These are phyloP conservation scores for Onychomys arenicola DNA, from an alignment of 2,797 vertebrate genomes.

Conservation along the genomic window DNA sequence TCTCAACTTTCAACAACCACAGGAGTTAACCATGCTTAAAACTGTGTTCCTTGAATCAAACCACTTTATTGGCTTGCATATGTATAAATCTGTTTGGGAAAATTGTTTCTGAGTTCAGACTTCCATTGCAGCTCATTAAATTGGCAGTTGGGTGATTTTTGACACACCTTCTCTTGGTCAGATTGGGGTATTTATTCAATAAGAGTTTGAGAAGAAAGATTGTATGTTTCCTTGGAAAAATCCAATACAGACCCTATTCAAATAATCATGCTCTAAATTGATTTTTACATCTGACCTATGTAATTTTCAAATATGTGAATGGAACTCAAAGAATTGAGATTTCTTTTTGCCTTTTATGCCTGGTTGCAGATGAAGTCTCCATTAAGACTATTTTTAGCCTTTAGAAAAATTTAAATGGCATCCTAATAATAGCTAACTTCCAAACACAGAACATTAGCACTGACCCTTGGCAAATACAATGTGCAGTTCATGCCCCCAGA, in stretches of 20 bases:
- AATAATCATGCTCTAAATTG: constrained; percentile 61
- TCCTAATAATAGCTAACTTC: constrained; percentile 63
- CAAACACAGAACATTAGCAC: constrained; percentile 50
- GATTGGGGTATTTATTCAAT: constrained; percentile 52
- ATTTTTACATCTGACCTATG: constrained; percentile 60
- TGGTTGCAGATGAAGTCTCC: constrained; percentile 62
- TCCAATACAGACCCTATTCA: constrained; percentile 40
- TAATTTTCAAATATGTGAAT: constrained; percentile 75
- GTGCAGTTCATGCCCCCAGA: constrained; percentile 22
- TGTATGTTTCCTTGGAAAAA: constrained; percentile 59
- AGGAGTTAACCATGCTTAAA: not conserved
- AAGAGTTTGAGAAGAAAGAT: constrained; percentile 60
- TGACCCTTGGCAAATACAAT: constrained; percentile 46
- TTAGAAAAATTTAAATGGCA: constrained; percentile 71
- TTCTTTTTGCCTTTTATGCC: constrained; percentile 48
- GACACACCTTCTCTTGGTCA: constrained; percentile 14
- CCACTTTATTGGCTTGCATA: not conserved
- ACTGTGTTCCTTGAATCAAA: constrained; percentile 11
- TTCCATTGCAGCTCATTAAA: constrained; percentile 50
- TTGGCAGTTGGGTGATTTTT: constrained; percentile 26
- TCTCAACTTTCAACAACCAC: constrained; percentile 23
- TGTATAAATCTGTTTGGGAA: not conserved
- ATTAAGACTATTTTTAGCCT: constrained; percentile 68
- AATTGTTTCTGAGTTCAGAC: not conserved
- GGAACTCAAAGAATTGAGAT: constrained; percentile 61